These are phyloP conservation scores for Cephonodes hylas DNA, from an alignment of 2,888 invertebrate species.

Conservation along the genomic window DNA sequence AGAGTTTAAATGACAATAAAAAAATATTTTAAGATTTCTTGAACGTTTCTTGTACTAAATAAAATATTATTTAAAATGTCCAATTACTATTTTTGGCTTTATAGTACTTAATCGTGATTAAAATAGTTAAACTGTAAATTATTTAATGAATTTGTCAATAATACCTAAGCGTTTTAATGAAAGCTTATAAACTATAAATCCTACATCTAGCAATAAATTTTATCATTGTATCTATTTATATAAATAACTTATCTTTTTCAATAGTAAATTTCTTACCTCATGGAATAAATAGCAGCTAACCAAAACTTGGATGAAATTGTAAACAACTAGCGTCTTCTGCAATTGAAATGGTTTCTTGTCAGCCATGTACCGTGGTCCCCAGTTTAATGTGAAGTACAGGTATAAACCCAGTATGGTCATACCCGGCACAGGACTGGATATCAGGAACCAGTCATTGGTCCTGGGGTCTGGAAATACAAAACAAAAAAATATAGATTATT, in stretches of 20 bases:
- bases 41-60: too few species aligned
- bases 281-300: conserved; percentile 90
- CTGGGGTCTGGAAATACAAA: conserved; percentile 81
- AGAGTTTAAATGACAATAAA: too few species aligned
- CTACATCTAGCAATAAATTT: too few species aligned
- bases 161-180: too few species aligned
- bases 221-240: too few species aligned
- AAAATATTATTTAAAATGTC: too few species aligned
- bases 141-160: too few species aligned
- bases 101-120: too few species aligned
- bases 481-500: background rate
- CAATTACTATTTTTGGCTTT: too few species aligned
- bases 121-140: too few species aligned
- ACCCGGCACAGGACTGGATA: conserved; percentile 86
- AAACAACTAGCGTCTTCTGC: conserved; percentile 88
- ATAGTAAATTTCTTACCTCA: conserved; percentile 80
- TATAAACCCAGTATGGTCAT: conserved; percentile 84
- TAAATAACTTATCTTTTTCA: background rate
- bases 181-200: too few species aligned
- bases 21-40: too few species aligned
- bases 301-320: conserved; percentile 93
- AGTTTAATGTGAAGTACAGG: conserved; percentile 86
- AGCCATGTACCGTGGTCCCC: conserved; percentile 94
- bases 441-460: conserved; percentile 88
- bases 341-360: conserved; percentile 91